phyloP scores from a whole-genome alignment of 2,888 invertebrate genomes.

The Sinodicranocentrus sp. region DNA sequence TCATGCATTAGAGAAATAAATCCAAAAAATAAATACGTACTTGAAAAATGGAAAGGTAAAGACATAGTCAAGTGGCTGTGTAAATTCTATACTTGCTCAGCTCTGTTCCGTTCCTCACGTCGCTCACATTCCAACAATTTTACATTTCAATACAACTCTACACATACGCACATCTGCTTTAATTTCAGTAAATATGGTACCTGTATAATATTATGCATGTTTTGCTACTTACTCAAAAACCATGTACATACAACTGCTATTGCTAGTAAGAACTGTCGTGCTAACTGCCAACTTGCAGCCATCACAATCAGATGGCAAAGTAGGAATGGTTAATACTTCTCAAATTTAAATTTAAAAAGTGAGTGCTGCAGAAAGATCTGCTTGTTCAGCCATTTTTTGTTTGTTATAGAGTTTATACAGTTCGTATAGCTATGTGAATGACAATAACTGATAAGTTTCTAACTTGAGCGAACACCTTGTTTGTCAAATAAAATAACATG shows the following conservation, averaged over 20 bases:
- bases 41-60: constrained; percentile 24
- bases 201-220: no score
- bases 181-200: no score
- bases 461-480: constrained; percentile 28
- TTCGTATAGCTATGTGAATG: constrained; percentile 10
- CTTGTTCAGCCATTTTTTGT: neutral
- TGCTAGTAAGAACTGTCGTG: no score
- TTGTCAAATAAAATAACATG: no score
- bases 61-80: constrained; percentile 15
- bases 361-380: neutral
- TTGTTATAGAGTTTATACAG: constrained; percentile 13
- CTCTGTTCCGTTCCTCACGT: neutral
- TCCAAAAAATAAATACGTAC: constrained; percentile 17
- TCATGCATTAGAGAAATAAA: neutral
- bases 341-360: constrained; percentile 22
- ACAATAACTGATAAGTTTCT: constrained; percentile 27
- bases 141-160: no score
- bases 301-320: no score
- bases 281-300: no score
- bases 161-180: no score
- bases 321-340: no score
- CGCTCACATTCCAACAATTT: no score
- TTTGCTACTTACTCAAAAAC: no score
- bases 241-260: no score
- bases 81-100: constrained; percentile 4